Evolutionary conservation across 2,113 vertebrate genomes (phyloP), one percentile per base, ranked within the genome.

Genomic region (Carettochelys insculpta): DNA sequence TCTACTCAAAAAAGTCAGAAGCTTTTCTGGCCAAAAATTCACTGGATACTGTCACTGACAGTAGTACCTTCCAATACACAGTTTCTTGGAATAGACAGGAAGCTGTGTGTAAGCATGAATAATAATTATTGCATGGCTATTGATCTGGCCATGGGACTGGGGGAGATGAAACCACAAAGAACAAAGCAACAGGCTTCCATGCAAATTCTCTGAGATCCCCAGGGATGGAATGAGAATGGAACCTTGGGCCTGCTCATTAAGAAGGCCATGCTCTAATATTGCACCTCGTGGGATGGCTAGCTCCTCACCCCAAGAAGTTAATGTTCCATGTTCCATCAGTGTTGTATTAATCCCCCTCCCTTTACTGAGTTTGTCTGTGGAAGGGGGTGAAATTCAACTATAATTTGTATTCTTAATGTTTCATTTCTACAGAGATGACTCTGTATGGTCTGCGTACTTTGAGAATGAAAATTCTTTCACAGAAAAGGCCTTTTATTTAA

Each of bases 401-500:
- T 48, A 29, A 75, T 87, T 84, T 71, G 76, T 92, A 24, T 90
- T 88, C 19, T 88, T 92, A 14, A 48, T 50, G 2, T 84, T 78
- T 76, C 53, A 4, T 80, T 76, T 13, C 41, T 77, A 65, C 51
- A 76, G 31, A 92, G 45, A 79, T 45, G 41, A 75, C 71, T 27
- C 6, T 27, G 27, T 75, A 45, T 3, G 1, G 56, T 52, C n/a
- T 51, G 17, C n/a, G 52, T 95, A 92, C 31, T 50, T 34, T 43
- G 82, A 56, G 51, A 92, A 82, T 80, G 19, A 95, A 50, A 34
- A 85, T 51, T 86, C 22, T 20, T 92, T 89, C 45, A 80, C 78
- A 92, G 19, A 90, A 27, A 92, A 95, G 79, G 81, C 5, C 48
- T 7, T 87, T 93, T 91, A 56, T 56, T 91, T 86, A 90, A 41